Conservation (phyloP, 2,888 invertebrate species). For the Eupithecia centaureata region DNA sequence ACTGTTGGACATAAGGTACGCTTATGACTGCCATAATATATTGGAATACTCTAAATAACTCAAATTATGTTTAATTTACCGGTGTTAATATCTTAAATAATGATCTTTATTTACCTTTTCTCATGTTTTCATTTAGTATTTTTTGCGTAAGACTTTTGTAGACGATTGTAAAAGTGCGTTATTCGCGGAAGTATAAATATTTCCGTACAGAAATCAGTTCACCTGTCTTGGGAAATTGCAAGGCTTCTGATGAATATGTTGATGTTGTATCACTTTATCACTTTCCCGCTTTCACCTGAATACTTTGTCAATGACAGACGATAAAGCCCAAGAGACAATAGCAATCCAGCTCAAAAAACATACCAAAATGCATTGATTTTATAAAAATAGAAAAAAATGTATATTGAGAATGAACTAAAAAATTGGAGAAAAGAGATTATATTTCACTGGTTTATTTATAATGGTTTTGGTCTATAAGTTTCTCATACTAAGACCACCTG, state of each 20-base stretch:
- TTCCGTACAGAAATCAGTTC: conserved; percentile 9
- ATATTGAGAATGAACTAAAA: not conserved
- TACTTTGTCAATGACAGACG: not conserved
- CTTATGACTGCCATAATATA: too few relatives aligned
- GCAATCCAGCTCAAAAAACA: too few relatives aligned
- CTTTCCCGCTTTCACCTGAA: not conserved
- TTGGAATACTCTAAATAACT: not conserved
- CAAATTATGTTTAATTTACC: too few relatives aligned
- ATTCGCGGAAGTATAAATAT: conserved; percentile 18
- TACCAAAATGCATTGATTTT: too few relatives aligned
- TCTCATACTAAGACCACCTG: not conserved
- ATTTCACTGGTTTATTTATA: too few relatives aligned
- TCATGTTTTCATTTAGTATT: not conserved
- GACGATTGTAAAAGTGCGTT: conserved; percentile 2
- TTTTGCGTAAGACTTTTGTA: not conserved
- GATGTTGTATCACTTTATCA: not conserved
- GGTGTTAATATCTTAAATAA: too few relatives aligned
- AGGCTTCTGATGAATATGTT: not conserved
- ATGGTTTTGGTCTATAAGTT: not conserved
- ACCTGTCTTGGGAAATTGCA: conserved; percentile 12
- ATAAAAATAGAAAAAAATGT: too few relatives aligned
- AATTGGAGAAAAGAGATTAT: not conserved
- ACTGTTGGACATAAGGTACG: too few relatives aligned
- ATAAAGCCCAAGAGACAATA: too few relatives aligned
- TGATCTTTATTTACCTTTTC: not conserved